Evolutionary conservation across 2,888 invertebrate species (phyloP).

Genomic region (Sericinus montela): DNA sequence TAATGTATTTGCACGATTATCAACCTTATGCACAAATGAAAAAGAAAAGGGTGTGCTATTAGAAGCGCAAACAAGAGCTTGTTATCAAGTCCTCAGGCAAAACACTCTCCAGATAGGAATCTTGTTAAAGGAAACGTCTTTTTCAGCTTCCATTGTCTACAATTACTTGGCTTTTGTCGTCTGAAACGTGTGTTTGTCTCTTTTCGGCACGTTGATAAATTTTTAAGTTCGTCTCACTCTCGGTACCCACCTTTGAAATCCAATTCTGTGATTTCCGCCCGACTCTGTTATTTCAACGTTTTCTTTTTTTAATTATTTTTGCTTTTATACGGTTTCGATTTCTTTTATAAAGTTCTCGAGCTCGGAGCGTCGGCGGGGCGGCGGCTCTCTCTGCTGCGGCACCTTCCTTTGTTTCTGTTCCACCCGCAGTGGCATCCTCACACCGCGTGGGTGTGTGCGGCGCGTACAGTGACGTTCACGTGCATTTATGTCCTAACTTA

Average conservation of each 20-base stretch:
- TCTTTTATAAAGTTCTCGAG: background rate
- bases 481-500: no score
- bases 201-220: conserved; percentile 28
- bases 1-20: conserved; percentile 18
- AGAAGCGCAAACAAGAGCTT: conserved; percentile 13
- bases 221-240: conserved; percentile 37
- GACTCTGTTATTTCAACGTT: conserved; percentile 39
- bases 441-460: no score
- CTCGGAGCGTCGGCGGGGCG: no score
- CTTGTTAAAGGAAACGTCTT: conserved; percentile 77
- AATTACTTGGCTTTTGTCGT: conserved; percentile 71
- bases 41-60: background rate
- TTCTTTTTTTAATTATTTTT: conserved; percentile 40
- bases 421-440: no score
- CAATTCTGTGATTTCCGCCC: conserved; percentile 66
- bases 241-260: conserved; percentile 47
- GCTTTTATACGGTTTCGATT: conserved; percentile 10
- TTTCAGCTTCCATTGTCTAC: conserved; percentile 76
- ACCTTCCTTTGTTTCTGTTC: no score
- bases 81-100: conserved; percentile 56
- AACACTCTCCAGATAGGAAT: conserved; percentile 70
- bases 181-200: conserved; percentile 40
- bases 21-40: conserved; percentile 13
- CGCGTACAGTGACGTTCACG: no score
- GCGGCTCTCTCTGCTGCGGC: no score